Percentiles rank a stretch among this genome's conserved stretches.
phyloP scores from a whole-genome alignment of 2,797 vertebrate species.

The Orestias chungarensis region DNA sequence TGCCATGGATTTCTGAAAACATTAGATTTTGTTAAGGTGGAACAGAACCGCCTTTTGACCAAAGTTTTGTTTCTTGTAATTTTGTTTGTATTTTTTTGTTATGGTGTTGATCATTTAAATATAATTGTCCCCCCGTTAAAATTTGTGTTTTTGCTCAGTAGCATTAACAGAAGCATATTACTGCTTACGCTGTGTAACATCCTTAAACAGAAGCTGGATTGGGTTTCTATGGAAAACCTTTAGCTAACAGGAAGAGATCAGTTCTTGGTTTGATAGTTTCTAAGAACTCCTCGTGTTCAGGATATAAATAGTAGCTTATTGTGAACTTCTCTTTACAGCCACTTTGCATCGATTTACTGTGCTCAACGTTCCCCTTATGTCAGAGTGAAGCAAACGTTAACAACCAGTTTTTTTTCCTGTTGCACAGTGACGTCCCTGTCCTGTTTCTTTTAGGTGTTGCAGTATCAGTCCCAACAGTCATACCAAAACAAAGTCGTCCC shows the following conservation, averaged over 20 bases:
- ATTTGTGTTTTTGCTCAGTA: too few species aligned
- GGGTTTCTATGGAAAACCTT: background rate
- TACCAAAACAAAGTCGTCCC: slow-evolving; percentile 86
- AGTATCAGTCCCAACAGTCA: slow-evolving; percentile 84
- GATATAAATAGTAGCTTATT: background rate
- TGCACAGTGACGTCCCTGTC: slow-evolving; percentile 2
- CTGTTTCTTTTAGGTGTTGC: slow-evolving; percentile 78
- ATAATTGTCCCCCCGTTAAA: too few species aligned
- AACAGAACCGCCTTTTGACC: too few species aligned
- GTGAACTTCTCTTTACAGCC: background rate
- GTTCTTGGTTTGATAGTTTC: background rate
- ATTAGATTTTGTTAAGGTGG: too few species aligned
- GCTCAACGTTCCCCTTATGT: background rate
- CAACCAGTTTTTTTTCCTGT: background rate
- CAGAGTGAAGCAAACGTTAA: background rate
- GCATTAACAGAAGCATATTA: background rate
- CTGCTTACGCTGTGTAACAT: background rate
- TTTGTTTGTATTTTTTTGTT: too few species aligned
- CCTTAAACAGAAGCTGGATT: background rate
- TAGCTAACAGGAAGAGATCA: background rate
- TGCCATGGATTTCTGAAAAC: too few species aligned
- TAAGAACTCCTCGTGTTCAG: background rate
- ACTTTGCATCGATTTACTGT: background rate
- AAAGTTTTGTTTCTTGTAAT: too few species aligned
- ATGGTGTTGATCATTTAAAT: too few species aligned